A percentile compares a stretch with the other conserved stretches of the same genome.
Evolutionary conservation across 2,797 vertebrate genomes (phyloP).

Genomic region (Microctenopoma stevenorrisi): DNA sequence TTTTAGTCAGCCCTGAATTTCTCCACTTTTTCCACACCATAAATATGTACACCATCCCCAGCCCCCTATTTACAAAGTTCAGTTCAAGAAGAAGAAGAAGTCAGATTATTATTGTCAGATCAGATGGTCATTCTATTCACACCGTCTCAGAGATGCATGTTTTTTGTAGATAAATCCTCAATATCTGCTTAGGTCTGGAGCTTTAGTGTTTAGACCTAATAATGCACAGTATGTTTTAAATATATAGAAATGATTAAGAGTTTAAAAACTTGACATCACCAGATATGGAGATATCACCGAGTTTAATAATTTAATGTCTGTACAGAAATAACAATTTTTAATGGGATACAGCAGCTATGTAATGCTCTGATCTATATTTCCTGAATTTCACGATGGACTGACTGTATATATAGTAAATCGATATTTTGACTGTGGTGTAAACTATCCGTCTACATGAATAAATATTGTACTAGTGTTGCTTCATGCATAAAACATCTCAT

Average conservation of each 20-base stretch:
- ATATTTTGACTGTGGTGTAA: constrained; percentile 29
- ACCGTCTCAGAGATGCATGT: neutral
- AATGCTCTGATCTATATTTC: constrained; percentile 8
- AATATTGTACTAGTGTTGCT: constrained; percentile 31
- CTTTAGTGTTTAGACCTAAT: neutral
- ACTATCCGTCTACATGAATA: constrained; percentile 31
- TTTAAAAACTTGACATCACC: neutral
- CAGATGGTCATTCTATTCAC: neutral
- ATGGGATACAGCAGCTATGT: neutral
- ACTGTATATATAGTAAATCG: constrained; percentile 35
- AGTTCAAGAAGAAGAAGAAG: neutral
- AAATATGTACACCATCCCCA: constrained; percentile 11
- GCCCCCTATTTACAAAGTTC: neutral
- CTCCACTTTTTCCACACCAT: constrained; percentile 17
- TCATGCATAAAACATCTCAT: constrained; percentile 20
- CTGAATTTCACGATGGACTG: constrained; percentile 22
- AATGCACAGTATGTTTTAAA: neutral
- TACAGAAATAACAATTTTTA: no score
- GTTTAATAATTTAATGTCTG: neutral
- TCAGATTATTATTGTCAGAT: neutral
- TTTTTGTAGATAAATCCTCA: neutral
- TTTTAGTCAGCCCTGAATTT: constrained; percentile 27
- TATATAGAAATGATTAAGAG: neutral
- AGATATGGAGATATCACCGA: neutral
- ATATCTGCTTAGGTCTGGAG: neutral